Evolutionary conservation across 2,113 vertebrate genomes (phyloP), one percentile per base, ranked within the genome.

Genomic region (Azemiops feae): DNA sequence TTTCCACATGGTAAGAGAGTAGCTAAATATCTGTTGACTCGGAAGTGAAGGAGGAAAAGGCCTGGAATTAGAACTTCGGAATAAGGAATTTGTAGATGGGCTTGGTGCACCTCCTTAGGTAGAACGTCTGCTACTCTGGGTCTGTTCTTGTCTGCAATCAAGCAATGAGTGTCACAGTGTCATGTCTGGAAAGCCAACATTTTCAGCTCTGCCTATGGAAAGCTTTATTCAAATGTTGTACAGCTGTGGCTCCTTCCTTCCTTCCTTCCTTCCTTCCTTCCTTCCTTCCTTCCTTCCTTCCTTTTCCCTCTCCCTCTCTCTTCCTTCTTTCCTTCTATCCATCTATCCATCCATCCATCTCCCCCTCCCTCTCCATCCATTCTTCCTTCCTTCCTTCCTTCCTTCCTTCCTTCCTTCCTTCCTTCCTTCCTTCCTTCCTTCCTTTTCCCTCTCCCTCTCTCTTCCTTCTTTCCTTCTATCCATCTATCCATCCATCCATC

Each of bases 171-270:
- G 12, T 69, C 60, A 69, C 0, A 69, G 60, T 14, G 30, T 16
- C 12, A 0, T 16, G 0, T n/a, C 12, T 5, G 4, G 30, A n/a
- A 69, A n/a, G 30, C 11, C 30, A 14, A 16, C 1, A 69, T n/a
- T 69, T 64, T 12, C 27, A 64, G 58, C 9, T 64, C 58, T 64
- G 58, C 27, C 27, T 64, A 30, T 64, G 10, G 27, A 30, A 64
- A 64, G 27, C 27, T 1, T 64, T 30, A 14, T 11, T n/a, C 27
- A 30, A 14, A n/a, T 0, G 11, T 11, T 64, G 27, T 30, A 64
- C 11, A 30, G 27, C 27, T 64, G 60, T 30, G 25, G 10, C 60
- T n/a, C 5, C 74, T 45, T 43, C 39, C 43, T 25, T 8, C 85
- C 43, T 85, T 4, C 54, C 54, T 55, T 22, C 54, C 54, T 55